A percentile compares a stretch with the other conserved stretches of the same genome.
Conservation (phyloP, 2,113 vertebrate species). For the Macrotis lagotis region DNA sequence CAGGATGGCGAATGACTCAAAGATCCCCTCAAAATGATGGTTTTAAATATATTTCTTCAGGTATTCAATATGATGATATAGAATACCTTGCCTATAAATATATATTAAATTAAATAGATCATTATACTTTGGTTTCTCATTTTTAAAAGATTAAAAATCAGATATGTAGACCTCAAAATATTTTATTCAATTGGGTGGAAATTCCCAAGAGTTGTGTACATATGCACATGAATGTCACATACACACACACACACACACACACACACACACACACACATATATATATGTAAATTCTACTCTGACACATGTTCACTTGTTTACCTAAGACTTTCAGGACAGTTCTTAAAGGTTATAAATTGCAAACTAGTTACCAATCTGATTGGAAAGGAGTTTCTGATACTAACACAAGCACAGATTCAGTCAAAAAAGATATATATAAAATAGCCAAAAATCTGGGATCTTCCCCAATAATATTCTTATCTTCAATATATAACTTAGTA, state of each 20-base stretch:
- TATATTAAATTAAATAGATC: conserved; percentile 25
- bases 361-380: background rate
- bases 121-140: background rate
- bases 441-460: background rate
- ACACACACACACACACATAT: no score
- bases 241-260: no score
- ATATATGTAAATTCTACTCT: background rate
- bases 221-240: no score
- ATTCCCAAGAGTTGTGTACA: background rate
- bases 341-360: background rate
- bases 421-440: background rate
- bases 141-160: background rate
- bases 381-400: background rate
- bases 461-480: background rate
- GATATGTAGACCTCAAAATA: background rate
- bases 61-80: background rate
- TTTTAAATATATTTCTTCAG: background rate
- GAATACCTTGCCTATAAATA: background rate
- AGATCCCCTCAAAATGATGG: background rate
- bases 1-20: background rate
- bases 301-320: background rate
- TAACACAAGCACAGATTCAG: background rate
- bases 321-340: background rate
- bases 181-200: background rate
- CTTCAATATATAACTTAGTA: background rate